phyloP scores from a whole-genome alignment of 2,113 vertebrate species.

The Glaucomys volans region DNA sequence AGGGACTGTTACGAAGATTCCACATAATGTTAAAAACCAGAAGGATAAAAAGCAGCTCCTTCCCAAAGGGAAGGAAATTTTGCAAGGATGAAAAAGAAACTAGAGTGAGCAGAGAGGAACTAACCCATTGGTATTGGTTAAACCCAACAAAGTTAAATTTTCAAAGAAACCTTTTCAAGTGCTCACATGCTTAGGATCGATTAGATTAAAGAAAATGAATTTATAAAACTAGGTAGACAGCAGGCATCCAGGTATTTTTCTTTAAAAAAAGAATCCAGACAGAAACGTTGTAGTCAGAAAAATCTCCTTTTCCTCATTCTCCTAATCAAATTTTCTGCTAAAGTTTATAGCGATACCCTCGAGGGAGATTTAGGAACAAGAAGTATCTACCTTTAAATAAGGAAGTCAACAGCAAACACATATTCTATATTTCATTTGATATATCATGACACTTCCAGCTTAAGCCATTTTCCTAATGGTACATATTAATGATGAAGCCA shows the following conservation, averaged over 20 bases:
- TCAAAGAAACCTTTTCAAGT: conserved; percentile 10
- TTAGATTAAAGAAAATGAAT: conserved; percentile 6
- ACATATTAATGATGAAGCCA: not conserved
- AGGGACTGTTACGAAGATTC: conserved; percentile 4
- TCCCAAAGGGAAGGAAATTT: not conserved
- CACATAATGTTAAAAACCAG: not conserved
- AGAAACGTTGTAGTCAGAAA: conserved; percentile 6
- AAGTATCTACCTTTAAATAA: not conserved
- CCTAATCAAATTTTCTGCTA: not conserved
- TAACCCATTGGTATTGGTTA: not conserved
- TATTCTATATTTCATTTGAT: too few species aligned
- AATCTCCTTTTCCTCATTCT: not conserved
- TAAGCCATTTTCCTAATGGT: not conserved
- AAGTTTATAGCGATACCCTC: not conserved
- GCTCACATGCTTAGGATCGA: not conserved
- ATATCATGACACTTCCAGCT: not conserved
- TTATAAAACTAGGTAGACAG: conserved; percentile 51
- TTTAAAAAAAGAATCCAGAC: not conserved
- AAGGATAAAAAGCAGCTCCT: not conserved
- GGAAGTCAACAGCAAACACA: not conserved
- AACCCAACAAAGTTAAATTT: not conserved
- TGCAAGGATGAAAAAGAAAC: not conserved
- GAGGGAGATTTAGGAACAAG: not conserved
- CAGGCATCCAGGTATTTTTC: not conserved
- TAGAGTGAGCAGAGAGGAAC: not conserved